A percentile compares a stretch with the other conserved stretches of the same genome.
Conservation (phyloP, 2,113 vertebrate genomes). For the Salminus brasiliensis region DNA sequence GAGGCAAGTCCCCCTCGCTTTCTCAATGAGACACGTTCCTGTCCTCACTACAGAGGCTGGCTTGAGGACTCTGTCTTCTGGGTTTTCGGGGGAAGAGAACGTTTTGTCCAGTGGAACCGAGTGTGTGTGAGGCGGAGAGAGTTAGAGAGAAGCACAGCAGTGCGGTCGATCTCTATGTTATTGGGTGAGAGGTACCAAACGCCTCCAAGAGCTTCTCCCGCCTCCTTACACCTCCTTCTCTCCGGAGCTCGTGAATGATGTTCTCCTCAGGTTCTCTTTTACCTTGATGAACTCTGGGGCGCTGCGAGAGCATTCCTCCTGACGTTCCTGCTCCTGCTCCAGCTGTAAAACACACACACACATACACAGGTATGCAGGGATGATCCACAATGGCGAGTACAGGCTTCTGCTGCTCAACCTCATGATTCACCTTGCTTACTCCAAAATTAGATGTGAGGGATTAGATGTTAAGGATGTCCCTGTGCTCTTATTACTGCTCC, state of each 20-base stretch:
- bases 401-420: too few species aligned
- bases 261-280: constrained; percentile 90
- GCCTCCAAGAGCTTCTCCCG: constrained; percentile 10
- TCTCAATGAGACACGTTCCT: not conserved
- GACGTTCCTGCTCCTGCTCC: constrained; percentile 81
- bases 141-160: constrained; percentile 19
- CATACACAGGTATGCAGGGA: too few species aligned
- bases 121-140: constrained; percentile 26
- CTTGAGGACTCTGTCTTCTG: not conserved
- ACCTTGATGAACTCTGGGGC: constrained; percentile 95
- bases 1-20: not conserved
- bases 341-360: constrained; percentile 72
- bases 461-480: too few species aligned
- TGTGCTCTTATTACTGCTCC: not conserved
- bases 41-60: constrained; percentile 11
- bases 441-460: too few species aligned
- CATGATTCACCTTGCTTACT: too few species aligned
- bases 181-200: constrained; percentile 10
- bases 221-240: constrained; percentile 81
- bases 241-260: constrained; percentile 68
- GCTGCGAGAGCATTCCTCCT: constrained; percentile 74
- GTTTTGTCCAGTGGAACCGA: constrained; percentile 6
- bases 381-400: too few species aligned
- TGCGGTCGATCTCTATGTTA: constrained; percentile 28
- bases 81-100: not conserved